phyloP scores from a whole-genome alignment of 2,888 invertebrate species.

The Macaria notata region DNA sequence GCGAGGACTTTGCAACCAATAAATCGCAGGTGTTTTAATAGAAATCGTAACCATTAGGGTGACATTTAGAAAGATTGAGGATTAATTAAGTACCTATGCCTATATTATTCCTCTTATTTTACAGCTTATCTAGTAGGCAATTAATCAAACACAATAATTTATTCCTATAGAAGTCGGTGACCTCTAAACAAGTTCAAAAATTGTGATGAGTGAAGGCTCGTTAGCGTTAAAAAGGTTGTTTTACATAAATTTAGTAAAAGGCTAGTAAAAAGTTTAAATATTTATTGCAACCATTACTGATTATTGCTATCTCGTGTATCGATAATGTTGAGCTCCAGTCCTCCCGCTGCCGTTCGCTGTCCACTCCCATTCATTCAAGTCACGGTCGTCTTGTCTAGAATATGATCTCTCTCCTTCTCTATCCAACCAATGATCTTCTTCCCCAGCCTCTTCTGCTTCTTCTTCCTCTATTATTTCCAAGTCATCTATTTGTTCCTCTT shows the following conservation, averaged over 20 bases:
- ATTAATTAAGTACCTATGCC: too few species aligned
- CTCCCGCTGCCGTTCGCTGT: slow-evolving; percentile 51
- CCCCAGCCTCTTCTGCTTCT: slow-evolving; percentile 66
- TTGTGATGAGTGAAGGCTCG: too few species aligned
- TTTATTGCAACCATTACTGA: slow-evolving; percentile 45
- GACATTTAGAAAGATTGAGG: too few species aligned
- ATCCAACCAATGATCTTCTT: slow-evolving; percentile 61
- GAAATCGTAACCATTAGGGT: neutral
- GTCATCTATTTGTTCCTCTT: slow-evolving; percentile 55
- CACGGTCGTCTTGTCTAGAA: slow-evolving; percentile 57
- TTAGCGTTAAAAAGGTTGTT: too few species aligned
- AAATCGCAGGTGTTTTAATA: neutral
- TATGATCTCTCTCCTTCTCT: slow-evolving; percentile 52
- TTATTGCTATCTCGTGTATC: slow-evolving; percentile 63
- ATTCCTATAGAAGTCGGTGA: too few species aligned
- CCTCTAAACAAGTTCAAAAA: too few species aligned
- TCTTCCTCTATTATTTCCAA: slow-evolving; percentile 70
- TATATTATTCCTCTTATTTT: too few species aligned
- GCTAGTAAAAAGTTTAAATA: slow-evolving; percentile 18
- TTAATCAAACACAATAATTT: too few species aligned
- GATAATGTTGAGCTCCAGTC: slow-evolving; percentile 67
- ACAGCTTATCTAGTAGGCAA: too few species aligned
- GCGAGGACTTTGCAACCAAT: too few species aligned
- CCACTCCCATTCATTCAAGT: slow-evolving; percentile 79
- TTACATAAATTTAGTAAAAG: too few species aligned